Evolutionary conservation across 2,113 vertebrate species (phyloP).

Genomic region (Anser cygnoides): DNA sequence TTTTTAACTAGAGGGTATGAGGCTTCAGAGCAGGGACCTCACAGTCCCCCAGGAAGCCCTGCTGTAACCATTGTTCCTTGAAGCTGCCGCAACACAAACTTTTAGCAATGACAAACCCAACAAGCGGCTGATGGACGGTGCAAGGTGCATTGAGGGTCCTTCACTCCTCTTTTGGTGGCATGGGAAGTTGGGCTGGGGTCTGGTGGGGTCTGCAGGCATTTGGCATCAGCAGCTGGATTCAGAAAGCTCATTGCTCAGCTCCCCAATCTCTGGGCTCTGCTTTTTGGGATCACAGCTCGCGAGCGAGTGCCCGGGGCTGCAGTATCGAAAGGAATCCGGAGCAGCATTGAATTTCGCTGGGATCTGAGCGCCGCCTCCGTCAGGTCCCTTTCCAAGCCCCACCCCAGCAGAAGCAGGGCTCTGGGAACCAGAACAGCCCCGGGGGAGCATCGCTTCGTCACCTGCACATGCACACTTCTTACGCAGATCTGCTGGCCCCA

Average conservation of each 20-base stretch:
- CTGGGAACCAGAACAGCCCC: neutral
- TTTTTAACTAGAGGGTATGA: neutral
- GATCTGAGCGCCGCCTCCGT: accelerated
- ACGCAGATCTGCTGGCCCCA: accelerated
- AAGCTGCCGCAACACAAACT: neutral
- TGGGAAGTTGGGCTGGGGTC: neutral
- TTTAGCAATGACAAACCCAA: neutral
- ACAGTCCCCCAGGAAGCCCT: neutral
- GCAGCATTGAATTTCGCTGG: neutral
- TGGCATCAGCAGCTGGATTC: accelerated
- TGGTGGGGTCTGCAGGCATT: neutral
- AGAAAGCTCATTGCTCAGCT: neutral
- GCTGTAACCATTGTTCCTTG: neutral
- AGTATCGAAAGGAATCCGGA: neutral
- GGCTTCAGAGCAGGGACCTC: neutral
- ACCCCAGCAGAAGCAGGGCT: neutral
- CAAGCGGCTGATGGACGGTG: too few species aligned
- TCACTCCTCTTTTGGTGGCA: accelerated
- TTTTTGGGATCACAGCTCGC: neutral
- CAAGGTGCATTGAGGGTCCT: accelerated
- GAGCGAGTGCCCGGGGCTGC: neutral
- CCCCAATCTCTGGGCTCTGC: neutral
- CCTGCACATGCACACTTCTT: neutral
- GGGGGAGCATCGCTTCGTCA: neutral
- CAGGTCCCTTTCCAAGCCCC: neutral